phyloP scores from a whole-genome alignment of 2,797 vertebrate genomes.

The Thalassophryne amazonica region DNA sequence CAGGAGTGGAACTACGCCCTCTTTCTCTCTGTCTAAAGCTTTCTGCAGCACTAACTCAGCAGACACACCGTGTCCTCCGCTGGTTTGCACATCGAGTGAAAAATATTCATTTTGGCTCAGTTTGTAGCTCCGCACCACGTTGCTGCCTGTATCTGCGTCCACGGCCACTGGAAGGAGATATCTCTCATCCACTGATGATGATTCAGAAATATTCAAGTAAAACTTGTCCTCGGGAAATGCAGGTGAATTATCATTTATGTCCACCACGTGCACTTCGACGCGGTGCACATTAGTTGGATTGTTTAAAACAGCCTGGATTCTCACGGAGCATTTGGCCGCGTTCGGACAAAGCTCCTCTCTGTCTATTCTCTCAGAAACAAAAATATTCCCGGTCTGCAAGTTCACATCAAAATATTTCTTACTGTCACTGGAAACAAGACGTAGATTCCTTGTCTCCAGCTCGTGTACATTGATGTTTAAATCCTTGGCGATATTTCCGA shows the following conservation, averaged over 20 bases:
- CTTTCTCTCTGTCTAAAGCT: constrained; percentile 65
- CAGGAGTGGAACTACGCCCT: constrained; percentile 42
- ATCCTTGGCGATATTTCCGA: constrained; percentile 66
- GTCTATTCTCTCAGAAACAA: constrained; percentile 54
- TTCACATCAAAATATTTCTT: constrained; percentile 62
- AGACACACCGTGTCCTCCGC: constrained; percentile 28
- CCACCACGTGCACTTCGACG: constrained; percentile 47
- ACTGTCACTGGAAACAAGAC: constrained; percentile 41
- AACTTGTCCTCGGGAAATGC: constrained; percentile 19
- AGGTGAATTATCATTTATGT: constrained; percentile 60
- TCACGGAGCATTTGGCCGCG: constrained; percentile 23
- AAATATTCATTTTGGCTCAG: constrained; percentile 56
- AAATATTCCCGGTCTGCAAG: constrained; percentile 49
- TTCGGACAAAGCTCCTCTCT: constrained; percentile 49
- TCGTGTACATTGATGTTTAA: constrained; percentile 50
- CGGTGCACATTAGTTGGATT: constrained; percentile 45
- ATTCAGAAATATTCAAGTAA: constrained; percentile 38
- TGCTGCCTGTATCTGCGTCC: constrained; percentile 56
- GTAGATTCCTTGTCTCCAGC: constrained; percentile 42
- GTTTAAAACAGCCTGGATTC: constrained; percentile 51
- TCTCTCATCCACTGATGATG: no score
- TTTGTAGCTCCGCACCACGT: constrained; percentile 38
- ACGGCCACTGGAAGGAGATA: constrained; percentile 25
- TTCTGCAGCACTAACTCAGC: constrained; percentile 65
- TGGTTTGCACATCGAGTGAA: constrained; percentile 29